Base-by-base conservation (phyloP, 2,888 invertebrate genomes). In the Eledona agricola region DNA sequence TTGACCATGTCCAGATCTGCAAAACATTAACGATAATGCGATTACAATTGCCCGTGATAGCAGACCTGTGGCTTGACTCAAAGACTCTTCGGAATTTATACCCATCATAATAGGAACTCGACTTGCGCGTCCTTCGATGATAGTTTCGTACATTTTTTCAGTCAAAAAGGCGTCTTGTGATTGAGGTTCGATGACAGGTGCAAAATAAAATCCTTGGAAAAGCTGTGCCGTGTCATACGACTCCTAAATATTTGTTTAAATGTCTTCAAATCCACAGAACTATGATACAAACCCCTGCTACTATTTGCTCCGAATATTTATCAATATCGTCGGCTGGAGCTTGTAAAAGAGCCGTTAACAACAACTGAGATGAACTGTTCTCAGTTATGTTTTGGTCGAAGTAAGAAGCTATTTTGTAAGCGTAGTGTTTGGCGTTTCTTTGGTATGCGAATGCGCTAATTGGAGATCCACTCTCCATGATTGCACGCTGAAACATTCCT, bases 401-500 rank as follows among this genome's bases (percentile, higher is more conserved):
- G n/a, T n/a, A n/a, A n/a, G n/a, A n/a, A n/a, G n/a, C n/a, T n/a
- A n/a, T n/a, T n/a, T n/a, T n/a, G n/a, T n/a, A n/a, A n/a, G 38
- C 50, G 12, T 25, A 32, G 7, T 23, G 4, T 40, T 17, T 31
- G 1, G 50, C 40, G 13, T 50, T 40, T 32, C 40, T 31, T 17
- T 38, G 38, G n/a, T 37, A 50, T 2, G 20, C 29, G 5, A 50
- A 50, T 4, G 40, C n/a, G 17, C 42, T 59, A n/a, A 61, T 13
- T 1, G 55, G 46, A 4, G 57, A 38, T 11, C 58, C 55, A 40
- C 60, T 61, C 52, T 61, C 55, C 20, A 57, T 32, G 12, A 61
- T 61, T 3, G 53, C 60, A n/a, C 45, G 57, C 11, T 45, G 25
- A 32, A 52, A 53, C 13, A 52, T 28, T 3, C 56, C 60, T 58